Percentiles rank a stretch among this genome's conserved stretches.
Evolutionary conservation across 2,888 invertebrate genomes (phyloP).

Genomic region (Congeria kusceri): DNA sequence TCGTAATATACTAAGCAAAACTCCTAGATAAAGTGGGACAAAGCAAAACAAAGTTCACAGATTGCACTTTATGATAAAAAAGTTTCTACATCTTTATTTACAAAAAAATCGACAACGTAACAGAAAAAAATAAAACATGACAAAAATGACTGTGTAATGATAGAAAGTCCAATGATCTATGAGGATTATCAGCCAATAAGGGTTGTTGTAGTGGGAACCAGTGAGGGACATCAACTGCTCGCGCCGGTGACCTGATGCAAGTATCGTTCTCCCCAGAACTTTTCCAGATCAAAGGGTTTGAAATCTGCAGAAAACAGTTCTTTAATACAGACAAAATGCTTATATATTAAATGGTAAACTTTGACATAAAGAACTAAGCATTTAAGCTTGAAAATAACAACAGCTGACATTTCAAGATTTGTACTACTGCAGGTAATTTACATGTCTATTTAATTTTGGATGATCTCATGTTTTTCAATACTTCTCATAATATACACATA

Average conservation of each 20-base stretch:
- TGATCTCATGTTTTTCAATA: too few relatives aligned
- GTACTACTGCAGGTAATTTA: too few relatives aligned
- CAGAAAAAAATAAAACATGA: slow-evolving; percentile 24
- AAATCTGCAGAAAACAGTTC: slow-evolving; percentile 89
- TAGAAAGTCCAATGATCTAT: slow-evolving; percentile 23
- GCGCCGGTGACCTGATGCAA: slow-evolving; percentile 89
- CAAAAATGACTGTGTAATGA: slow-evolving; percentile 51
- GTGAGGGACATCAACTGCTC: slow-evolving; percentile 40
- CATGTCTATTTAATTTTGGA: too few relatives aligned
- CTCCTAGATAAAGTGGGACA: not conserved
- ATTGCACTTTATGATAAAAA: not conserved
- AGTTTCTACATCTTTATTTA: slow-evolving; percentile 46
- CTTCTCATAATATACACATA: too few relatives aligned
- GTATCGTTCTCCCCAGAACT: slow-evolving; percentile 95
- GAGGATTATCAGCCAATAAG: not conserved
- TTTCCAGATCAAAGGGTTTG: slow-evolving; percentile 95
- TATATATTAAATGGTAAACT: too few relatives aligned
- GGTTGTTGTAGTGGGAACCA: not conserved
- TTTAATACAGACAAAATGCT: too few relatives aligned
- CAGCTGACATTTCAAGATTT: too few relatives aligned
- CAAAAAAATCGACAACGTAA: slow-evolving; percentile 8
- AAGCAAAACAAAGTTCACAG: not conserved
- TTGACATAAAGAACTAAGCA: too few relatives aligned
- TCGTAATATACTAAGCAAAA: too few relatives aligned
- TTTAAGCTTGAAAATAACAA: too few relatives aligned